Evolutionary conservation across 2,888 invertebrate species (phyloP).

Genomic region (Cryptocephalus moraei): DNA sequence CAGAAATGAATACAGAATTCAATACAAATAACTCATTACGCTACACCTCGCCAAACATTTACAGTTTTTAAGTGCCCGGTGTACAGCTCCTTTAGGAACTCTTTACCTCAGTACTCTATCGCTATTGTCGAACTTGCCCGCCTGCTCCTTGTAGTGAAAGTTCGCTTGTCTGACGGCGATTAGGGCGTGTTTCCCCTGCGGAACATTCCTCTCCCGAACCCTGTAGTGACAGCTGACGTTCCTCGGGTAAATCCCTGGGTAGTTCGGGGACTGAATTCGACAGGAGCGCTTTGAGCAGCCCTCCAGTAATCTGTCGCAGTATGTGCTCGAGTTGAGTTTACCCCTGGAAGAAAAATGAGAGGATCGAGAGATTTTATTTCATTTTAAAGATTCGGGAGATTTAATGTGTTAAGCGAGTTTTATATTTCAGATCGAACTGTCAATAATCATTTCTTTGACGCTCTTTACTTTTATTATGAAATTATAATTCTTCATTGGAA

Average conservation of each 20-base stretch:
- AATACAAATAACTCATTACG: too few species aligned
- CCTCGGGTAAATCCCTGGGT: conserved; percentile 80
- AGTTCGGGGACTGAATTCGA: conserved; percentile 81
- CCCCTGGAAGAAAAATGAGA: conserved; percentile 40
- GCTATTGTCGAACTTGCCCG: conserved; percentile 65
- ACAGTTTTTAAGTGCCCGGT: conserved; percentile 3
- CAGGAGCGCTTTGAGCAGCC: conserved; percentile 56
- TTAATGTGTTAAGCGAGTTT: too few species aligned
- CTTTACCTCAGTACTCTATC: conserved; percentile 62
- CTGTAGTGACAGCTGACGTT: conserved; percentile 56
- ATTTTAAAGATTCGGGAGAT: too few species aligned
- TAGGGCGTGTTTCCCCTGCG: conserved; percentile 63
- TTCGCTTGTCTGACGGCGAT: conserved; percentile 67
- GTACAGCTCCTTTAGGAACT: neutral
- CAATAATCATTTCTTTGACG: too few species aligned
- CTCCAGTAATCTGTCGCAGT: conserved; percentile 71
- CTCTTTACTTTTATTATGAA: too few species aligned
- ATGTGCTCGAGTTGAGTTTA: conserved; percentile 62
- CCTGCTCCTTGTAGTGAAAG: conserved; percentile 69
- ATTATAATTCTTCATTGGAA: too few species aligned
- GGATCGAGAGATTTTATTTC: too few species aligned
- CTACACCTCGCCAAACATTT: neutral
- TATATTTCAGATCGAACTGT: too few species aligned
- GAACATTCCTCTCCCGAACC: conserved; percentile 40
- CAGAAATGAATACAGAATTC: too few species aligned